Conservation (phyloP, 2,888 invertebrate species). For the Amphipyra berbera region DNA sequence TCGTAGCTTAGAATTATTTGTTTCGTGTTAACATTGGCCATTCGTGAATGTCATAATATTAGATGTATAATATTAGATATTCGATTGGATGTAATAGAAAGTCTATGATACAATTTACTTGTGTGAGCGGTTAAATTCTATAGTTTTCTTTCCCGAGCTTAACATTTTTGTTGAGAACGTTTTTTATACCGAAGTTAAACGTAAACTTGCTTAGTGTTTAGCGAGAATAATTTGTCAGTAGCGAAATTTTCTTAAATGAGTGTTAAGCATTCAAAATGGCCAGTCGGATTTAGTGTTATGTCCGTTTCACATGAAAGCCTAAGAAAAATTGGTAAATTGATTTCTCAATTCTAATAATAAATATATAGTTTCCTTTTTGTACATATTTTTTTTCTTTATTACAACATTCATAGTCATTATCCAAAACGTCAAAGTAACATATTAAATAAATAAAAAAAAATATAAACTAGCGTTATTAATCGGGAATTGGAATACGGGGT, state of each 20-base stretch:
- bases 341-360: constrained; percentile 65
- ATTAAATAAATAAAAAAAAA: constrained; percentile 49
- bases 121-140: constrained; percentile 65
- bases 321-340: constrained; percentile 62
- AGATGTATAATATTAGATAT: constrained; percentile 84
- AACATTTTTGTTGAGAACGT: constrained; percentile 49
- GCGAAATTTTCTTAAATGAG: constrained; percentile 30
- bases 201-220: constrained; percentile 41
- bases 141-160: constrained; percentile 57
- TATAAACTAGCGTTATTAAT: constrained; percentile 63
- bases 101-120: constrained; percentile 66
- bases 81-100: constrained; percentile 75
- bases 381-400: constrained; percentile 73
- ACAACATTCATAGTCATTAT: constrained; percentile 76
- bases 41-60: constrained; percentile 85
- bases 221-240: constrained; percentile 27
- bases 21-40: constrained; percentile 80
- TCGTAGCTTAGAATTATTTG: constrained; percentile 75
- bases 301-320: constrained; percentile 61
- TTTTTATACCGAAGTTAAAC: constrained; percentile 30
- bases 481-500: constrained; percentile 68
- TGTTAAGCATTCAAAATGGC: constrained; percentile 47
- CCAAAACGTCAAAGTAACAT: constrained; percentile 69
- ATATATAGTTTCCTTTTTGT: constrained; percentile 70
- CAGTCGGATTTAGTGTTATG: constrained; percentile 54